Percentiles rank a stretch among this genome's conserved stretches.
phyloP scores from a whole-genome alignment of 2,888 invertebrate genomes.

The Ernsta delagoae region DNA sequence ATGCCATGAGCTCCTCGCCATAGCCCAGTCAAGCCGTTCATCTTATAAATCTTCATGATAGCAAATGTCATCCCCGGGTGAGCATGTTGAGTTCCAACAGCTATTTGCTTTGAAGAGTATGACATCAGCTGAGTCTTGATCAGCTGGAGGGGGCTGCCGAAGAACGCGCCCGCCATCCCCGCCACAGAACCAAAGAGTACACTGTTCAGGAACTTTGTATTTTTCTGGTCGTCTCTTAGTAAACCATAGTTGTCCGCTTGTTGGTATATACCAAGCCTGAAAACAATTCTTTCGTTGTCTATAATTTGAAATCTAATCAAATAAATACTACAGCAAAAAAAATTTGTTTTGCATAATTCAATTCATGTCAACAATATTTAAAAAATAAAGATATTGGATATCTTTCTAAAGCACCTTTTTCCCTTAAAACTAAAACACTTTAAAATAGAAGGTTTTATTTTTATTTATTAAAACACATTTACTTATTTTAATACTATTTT shows the following conservation, averaged over 20 bases:
- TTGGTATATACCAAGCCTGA: conserved; percentile 91
- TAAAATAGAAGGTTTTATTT: too few relatives aligned
- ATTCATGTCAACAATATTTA: too few relatives aligned
- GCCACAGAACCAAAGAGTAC: conserved; percentile 90
- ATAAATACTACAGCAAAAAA: too few relatives aligned
- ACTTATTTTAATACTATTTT: too few relatives aligned
- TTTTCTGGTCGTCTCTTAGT: conserved; percentile 86
- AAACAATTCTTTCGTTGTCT: conserved; percentile 43
- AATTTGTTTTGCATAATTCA: too few relatives aligned
- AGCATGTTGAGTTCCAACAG: conserved; percentile 94
- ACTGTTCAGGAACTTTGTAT: conserved; percentile 88
- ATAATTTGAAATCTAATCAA: too few relatives aligned
- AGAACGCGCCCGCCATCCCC: conserved; percentile 90
- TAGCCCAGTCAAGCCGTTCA: conserved; percentile 81
- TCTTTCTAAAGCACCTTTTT: too few relatives aligned
- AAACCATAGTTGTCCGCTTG: conserved; percentile 88
- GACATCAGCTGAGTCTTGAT: conserved; percentile 96
- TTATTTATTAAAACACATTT: too few relatives aligned
- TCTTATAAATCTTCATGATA: conserved; percentile 83
- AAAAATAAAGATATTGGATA: too few relatives aligned
- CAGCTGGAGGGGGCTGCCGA: conserved; percentile 95
- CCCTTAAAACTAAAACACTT: too few relatives aligned
- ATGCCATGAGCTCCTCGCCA: conserved; percentile 92
- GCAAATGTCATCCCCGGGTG: conserved; percentile 89
- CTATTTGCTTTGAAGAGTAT: conserved; percentile 89